phyloP scores from a whole-genome alignment of 1,140 invertebrate species.

The Zaprionus gabonicus region DNA sequence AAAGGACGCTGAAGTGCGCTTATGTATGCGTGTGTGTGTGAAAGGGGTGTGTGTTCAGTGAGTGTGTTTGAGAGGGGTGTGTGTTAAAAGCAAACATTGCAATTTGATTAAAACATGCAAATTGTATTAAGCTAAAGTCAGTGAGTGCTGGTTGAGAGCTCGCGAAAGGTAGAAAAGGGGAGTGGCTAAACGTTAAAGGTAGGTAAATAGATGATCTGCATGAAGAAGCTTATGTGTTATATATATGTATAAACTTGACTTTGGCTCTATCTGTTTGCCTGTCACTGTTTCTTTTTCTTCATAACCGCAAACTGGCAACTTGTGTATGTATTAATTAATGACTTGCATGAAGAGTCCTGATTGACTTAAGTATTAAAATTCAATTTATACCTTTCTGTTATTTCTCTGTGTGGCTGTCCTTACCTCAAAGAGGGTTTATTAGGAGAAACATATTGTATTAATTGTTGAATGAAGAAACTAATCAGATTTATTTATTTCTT shows the following conservation, averaged over 20 bases:
- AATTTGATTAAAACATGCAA: constrained; percentile 77
- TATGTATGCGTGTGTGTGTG: not conserved
- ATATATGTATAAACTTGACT: not conserved
- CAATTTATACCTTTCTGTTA: too few relatives aligned
- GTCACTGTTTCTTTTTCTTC: not conserved
- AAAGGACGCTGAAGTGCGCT: not conserved
- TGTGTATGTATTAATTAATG: too few relatives aligned
- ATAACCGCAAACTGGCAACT: too few relatives aligned
- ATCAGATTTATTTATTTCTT: too few relatives aligned
- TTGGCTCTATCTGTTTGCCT: not conserved
- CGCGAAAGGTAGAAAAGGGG: not conserved
- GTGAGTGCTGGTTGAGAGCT: not conserved
- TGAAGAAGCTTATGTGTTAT: not conserved
- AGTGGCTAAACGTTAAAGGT: not conserved
- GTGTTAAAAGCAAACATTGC: constrained; percentile 42
- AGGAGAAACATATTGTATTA: too few relatives aligned
- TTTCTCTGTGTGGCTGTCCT: too few relatives aligned
- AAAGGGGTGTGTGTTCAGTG: constrained; percentile 1
- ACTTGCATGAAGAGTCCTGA: too few relatives aligned
- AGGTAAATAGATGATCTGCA: not conserved
- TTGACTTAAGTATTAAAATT: too few relatives aligned
- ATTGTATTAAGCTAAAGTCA: constrained; percentile 34
- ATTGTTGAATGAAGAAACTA: too few relatives aligned
- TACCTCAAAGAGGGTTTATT: too few relatives aligned
- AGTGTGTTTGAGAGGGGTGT: constrained; percentile 1